Conservation (phyloP, 2,797 vertebrate species). For the Crocidura indochinensis region DNA sequence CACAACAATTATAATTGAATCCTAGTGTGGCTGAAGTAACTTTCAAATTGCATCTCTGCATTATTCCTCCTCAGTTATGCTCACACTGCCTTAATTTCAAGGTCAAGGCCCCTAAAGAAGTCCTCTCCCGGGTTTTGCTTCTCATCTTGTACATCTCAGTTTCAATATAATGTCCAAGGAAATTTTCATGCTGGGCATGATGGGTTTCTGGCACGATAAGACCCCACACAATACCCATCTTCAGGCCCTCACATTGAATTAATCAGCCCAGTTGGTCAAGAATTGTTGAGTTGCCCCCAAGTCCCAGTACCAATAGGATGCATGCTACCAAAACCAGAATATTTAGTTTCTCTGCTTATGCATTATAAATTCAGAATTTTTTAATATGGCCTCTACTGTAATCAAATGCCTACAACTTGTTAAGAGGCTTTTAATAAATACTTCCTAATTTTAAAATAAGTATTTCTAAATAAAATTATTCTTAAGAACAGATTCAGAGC, state of each 20-base stretch:
- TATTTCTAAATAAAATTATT: background rate
- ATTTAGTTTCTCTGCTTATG: background rate
- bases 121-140: background rate
- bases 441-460: background rate
- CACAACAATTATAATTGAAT: too few relatives aligned
- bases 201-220: too few relatives aligned
- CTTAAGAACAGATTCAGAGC: background rate
- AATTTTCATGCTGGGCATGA: background rate
- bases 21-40: fast-evolving
- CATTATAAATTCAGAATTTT: background rate
- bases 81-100: background rate
- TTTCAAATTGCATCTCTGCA: background rate
- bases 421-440: background rate
- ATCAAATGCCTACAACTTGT: background rate
- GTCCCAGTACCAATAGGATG: too few relatives aligned
- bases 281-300: too few relatives aligned
- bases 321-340: too few relatives aligned
- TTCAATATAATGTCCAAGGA: background rate
- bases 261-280: too few relatives aligned
- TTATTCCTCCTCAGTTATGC: background rate
- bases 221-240: too few relatives aligned
- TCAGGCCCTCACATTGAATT: too few relatives aligned
- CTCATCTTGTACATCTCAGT: background rate
- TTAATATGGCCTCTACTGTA: background rate
- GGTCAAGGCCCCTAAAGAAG: background rate